phyloP scores from a whole-genome alignment of 2,888 invertebrate genomes.

The Drosophila sordidula region DNA sequence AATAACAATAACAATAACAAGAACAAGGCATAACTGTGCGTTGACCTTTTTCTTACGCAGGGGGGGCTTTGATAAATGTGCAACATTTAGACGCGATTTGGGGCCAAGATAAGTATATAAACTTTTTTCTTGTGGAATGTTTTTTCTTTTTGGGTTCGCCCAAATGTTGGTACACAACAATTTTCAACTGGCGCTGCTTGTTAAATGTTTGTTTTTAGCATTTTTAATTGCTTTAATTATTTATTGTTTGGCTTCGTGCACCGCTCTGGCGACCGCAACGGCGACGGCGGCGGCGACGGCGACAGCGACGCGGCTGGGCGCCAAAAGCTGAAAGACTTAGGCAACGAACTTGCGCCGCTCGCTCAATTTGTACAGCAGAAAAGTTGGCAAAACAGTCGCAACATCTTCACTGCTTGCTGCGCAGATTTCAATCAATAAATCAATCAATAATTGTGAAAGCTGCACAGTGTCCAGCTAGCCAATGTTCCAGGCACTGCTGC shows the following conservation, averaged over 20 bases:
- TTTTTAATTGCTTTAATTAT: conserved; percentile 82
- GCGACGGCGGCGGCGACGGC: conserved; percentile 5
- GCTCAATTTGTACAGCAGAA: conserved; percentile 64
- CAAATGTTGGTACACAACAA: conserved; percentile 63
- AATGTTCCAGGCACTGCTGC: conserved; percentile 22
- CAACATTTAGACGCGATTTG: conserved; percentile 79
- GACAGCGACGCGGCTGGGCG: conserved; percentile 65
- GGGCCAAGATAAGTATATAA: conserved; percentile 70
- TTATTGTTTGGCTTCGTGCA: conserved; percentile 78
- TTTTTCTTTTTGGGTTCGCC: conserved; percentile 40
- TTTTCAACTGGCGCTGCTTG: conserved; percentile 74
- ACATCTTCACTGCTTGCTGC: conserved; percentile 56
- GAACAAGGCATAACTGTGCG: conserved; percentile 76
- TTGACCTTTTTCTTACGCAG: conserved; percentile 69
- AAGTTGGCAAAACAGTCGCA: conserved; percentile 66
- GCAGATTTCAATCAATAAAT: conserved; percentile 79
- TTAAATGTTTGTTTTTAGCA: conserved; percentile 81
- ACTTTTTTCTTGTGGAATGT: conserved; percentile 20
- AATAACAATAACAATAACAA: conserved; percentile 55
- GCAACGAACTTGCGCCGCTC: conserved; percentile 65
- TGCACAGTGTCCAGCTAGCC: conserved; percentile 60
- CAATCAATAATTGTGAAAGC: conserved; percentile 80
- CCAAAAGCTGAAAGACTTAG: conserved; percentile 69
- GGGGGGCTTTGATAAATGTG: conserved; percentile 75
- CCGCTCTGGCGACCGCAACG: conserved; percentile 23